Evolutionary conservation across 2,888 invertebrate species (phyloP).

Genomic region (Trichacis sp.): DNA sequence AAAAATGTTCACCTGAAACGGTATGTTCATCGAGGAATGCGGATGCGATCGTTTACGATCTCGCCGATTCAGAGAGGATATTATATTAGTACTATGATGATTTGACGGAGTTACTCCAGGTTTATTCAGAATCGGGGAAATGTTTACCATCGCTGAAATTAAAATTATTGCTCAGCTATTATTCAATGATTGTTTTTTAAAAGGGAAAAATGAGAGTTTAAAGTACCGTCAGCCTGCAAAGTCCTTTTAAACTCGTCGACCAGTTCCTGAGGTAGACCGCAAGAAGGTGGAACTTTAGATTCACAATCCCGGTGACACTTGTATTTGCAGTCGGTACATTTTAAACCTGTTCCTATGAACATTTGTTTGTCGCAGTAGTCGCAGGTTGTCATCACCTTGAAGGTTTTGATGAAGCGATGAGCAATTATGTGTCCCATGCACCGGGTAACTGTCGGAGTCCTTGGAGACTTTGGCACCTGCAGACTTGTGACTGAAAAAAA

Average conservation of each 20-base stretch:
- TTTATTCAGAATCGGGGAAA: conserved; percentile 71
- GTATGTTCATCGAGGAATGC: conserved; percentile 72
- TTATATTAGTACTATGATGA: conserved; percentile 63
- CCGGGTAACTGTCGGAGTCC: conserved; percentile 81
- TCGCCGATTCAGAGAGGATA: conserved; percentile 65
- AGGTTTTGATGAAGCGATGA: conserved; percentile 89
- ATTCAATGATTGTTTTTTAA: too few relatives aligned
- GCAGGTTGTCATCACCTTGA: conserved; percentile 90
- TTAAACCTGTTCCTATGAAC: conserved; percentile 84
- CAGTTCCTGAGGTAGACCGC: conserved; percentile 88
- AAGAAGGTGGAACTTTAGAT: conserved; percentile 91
- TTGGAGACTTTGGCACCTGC: conserved; percentile 78
- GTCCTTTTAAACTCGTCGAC: conserved; percentile 85
- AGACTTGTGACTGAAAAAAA: conserved; percentile 67
- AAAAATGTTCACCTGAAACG: conserved; percentile 71
- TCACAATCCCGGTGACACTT: conserved; percentile 91
- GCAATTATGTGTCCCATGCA: conserved; percentile 91
- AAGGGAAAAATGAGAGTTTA: too few relatives aligned
- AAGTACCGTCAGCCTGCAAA: conserved; percentile 76
- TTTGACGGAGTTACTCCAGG: conserved; percentile 68
- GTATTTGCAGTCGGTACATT: conserved; percentile 96
- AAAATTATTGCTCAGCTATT: too few relatives aligned
- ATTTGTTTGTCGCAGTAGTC: conserved; percentile 91
- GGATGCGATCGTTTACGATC: conserved; percentile 73
- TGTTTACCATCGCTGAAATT: conserved; percentile 58